Base-by-base conservation (phyloP, 2,113 vertebrate genomes). In the Forbesichthys agassizii region DNA sequence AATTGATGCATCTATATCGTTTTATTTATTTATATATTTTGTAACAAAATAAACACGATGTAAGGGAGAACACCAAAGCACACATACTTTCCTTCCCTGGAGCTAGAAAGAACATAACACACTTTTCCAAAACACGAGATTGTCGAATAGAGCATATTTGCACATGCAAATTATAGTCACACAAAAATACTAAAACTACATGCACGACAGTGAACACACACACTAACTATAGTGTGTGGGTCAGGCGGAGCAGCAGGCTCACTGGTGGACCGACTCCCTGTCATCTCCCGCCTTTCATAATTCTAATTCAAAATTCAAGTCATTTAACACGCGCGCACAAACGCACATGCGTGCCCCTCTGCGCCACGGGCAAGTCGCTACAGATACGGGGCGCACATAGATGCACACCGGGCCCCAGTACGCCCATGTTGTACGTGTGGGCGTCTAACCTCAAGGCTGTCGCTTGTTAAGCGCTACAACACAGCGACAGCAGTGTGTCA, bases 261-360 rank as follows among this genome's bases (percentile, higher is more conserved):
- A 56, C 77, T 66, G 69, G 53, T 65, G 68, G 61, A 73, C 72
- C 6, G 65, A 48, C 75, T 60, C 64, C 77, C 66, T 53, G 33
- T 77, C 85, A 74, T 82, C 69, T 75, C 68, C 52, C 74, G 73
- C 89, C 84, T 87, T 90, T 87, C 84, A 90, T 89, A 87, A 89
- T 90, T 87, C 76, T 89, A 69, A 68, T 7, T 16, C 16, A 16
- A 16, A 16, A 16, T 16, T 16, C 16, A 16, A 52, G 60, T 64
- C 77, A 85, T 83, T 86, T 86, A 88, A 88, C 78, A 83, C 74
- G 77, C 62, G 56, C 47, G 11, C 55, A 0, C 49, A 13, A 11
- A 11, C 47, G 14, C 48, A 33, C 64, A 55, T 8, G 14, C 54
- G n/a, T 55, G 4, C 56, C 70, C 72, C 1, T 42, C 73, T 74